Conservation (phyloP, 2,888 invertebrate genomes). For the Brachypterus glaber region DNA sequence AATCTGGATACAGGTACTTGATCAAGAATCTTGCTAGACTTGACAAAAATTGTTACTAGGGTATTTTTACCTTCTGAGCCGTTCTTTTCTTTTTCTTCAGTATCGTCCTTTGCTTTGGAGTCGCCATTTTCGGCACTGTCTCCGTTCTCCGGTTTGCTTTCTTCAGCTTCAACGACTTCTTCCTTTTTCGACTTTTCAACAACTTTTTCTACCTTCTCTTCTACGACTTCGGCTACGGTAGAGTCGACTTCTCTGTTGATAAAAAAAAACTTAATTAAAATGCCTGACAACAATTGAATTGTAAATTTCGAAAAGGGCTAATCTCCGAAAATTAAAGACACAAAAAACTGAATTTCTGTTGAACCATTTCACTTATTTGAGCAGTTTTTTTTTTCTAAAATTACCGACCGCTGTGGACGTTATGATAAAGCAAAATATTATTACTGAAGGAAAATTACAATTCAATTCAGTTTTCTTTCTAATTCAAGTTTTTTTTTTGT, state of each 20-base stretch:
- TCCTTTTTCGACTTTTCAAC: conserved; percentile 12
- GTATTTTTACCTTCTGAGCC: conserved; percentile 5
- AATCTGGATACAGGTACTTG: too few relatives aligned
- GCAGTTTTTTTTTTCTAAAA: too few relatives aligned
- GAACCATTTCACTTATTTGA: too few relatives aligned
- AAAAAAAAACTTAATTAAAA: too few relatives aligned
- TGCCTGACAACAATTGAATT: background rate
- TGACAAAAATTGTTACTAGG: too few relatives aligned
- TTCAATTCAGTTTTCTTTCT: too few relatives aligned
- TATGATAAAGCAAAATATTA: conserved; percentile 1
- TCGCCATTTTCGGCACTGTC: conserved; percentile 31
- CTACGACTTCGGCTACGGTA: conserved; percentile 32
- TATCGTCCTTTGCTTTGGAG: conserved; percentile 37
- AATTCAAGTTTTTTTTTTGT: too few relatives aligned
- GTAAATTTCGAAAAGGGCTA: too few relatives aligned
- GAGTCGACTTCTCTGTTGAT: conserved; percentile 27
- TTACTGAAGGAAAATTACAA: background rate
- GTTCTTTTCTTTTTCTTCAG: conserved; percentile 24
- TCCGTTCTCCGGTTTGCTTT: conserved; percentile 24
- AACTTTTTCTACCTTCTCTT: conserved; percentile 25
- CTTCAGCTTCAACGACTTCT: conserved; percentile 15
- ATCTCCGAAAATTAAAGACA: too few relatives aligned
- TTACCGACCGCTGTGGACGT: too few relatives aligned
- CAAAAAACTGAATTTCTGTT: too few relatives aligned
- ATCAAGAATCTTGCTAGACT: too few relatives aligned